Evolutionary conservation across 2,113 vertebrate genomes (phyloP).

Genomic region (Sceloporus tristichus): DNA sequence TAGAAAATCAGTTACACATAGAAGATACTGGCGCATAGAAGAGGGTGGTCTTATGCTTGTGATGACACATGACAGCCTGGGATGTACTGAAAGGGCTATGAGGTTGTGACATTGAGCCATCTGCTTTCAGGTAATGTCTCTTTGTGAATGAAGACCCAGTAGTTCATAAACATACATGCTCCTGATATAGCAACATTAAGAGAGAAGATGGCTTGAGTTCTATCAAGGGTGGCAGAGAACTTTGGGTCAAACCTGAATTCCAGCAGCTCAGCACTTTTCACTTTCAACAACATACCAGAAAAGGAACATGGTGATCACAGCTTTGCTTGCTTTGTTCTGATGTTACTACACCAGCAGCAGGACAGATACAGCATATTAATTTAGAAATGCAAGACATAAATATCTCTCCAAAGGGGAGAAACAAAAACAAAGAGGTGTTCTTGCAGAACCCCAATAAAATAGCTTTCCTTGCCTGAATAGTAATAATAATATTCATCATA

Average conservation of each 20-base stretch:
- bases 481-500: slow-evolving; percentile 26
- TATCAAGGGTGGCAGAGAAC: background rate
- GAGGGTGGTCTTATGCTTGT: background rate
- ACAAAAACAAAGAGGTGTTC: slow-evolving; percentile 48
- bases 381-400: slow-evolving; percentile 48
- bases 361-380: slow-evolving; percentile 57
- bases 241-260: background rate
- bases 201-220: background rate
- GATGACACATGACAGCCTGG: background rate
- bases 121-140: background rate
- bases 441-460: slow-evolving; percentile 48
- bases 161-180: background rate
- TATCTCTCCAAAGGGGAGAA: slow-evolving; percentile 42
- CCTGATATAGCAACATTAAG: background rate
- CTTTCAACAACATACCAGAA: background rate
- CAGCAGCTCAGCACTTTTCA: background rate
- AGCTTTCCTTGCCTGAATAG: slow-evolving; percentile 28
- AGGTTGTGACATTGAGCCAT: background rate
- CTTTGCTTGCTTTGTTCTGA: slow-evolving; percentile 42
- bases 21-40: background rate
- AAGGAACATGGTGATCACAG: background rate
- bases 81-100: background rate
- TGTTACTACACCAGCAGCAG: slow-evolving; percentile 34
- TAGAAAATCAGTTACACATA: background rate
- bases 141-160: background rate